Percentiles rank a stretch among this genome's conserved stretches.
Conservation (phyloP, 2,113 vertebrate genomes). For the Nothoprocta perdicaria region DNA sequence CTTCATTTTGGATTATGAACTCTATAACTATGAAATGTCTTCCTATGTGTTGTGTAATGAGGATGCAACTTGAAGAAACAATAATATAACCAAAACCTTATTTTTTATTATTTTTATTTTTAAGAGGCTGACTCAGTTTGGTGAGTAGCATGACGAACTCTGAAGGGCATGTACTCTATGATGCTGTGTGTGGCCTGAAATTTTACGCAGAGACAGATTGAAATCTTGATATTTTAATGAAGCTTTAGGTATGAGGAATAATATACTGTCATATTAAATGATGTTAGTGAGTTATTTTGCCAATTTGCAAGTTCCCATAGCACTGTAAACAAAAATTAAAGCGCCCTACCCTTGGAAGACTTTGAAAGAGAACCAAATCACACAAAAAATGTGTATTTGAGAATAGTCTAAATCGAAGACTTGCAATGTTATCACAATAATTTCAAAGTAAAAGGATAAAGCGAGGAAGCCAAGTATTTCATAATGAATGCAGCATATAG, state of each 20-base stretch:
- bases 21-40: not conserved
- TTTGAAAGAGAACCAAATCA: conserved; percentile 57
- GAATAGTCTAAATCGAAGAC: conserved; percentile 72
- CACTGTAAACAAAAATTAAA: conserved; percentile 73
- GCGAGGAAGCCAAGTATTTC: conserved; percentile 78
- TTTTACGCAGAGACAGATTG: conserved; percentile 46
- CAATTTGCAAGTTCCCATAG: conserved; percentile 63
- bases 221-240: conserved; percentile 54
- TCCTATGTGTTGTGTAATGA: not conserved
- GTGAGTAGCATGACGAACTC: not conserved
- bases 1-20: not conserved
- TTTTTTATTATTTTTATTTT: not conserved
- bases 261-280: conserved; percentile 51
- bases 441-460: conserved; percentile 78
- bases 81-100: not conserved
- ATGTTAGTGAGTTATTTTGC: conserved; percentile 56
- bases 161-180: conserved; percentile 40
- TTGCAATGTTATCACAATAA: conserved; percentile 76
- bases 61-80: not conserved
- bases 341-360: conserved; percentile 49
- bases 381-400: conserved; percentile 49
- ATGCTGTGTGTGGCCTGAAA: conserved; percentile 52
- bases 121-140: not conserved
- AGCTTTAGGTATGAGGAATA: conserved; percentile 64
- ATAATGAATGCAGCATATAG: conserved; percentile 85